phyloP scores from a whole-genome alignment of 2,113 vertebrate species.

The Sinosuthora webbiana region DNA sequence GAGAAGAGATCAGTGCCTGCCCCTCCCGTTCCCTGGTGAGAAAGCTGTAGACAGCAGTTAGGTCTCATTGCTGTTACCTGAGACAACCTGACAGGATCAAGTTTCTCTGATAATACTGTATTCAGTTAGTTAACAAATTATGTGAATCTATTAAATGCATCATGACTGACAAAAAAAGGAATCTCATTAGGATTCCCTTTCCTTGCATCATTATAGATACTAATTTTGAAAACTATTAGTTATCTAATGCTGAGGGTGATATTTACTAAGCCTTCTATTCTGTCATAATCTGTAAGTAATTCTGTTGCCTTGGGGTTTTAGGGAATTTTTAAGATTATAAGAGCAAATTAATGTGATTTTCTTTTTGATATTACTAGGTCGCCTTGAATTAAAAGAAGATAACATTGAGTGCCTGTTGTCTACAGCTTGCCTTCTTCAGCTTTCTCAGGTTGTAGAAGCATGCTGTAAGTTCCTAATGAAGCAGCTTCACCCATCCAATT shows the following conservation, averaged over 20 bases:
- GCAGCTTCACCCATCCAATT: constrained; percentile 98
- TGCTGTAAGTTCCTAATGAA: constrained; percentile 96
- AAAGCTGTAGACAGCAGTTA: neutral
- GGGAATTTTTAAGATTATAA: neutral
- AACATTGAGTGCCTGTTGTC: constrained; percentile 95
- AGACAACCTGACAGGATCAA: neutral
- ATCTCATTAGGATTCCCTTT: neutral
- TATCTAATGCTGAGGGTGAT: neutral
- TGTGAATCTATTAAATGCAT: neutral
- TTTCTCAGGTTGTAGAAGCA: constrained; percentile 93
- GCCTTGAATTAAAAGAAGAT: constrained; percentile 94
- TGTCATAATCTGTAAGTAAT: neutral
- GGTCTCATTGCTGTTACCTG: neutral
- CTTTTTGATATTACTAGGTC: constrained; percentile 76
- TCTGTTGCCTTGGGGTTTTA: neutral
- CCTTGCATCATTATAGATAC: neutral
- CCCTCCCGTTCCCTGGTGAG: neutral
- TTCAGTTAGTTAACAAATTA: neutral
- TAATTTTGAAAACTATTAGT: neutral
- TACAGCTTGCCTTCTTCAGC: constrained; percentile 93
- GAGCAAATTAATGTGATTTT: neutral
- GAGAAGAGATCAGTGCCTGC: neutral
- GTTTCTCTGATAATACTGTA: neutral
- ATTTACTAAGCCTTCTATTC: neutral
- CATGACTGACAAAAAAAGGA: neutral